Conservation (phyloP, 2,113 vertebrate species). For the Harpagus bidentatus region DNA sequence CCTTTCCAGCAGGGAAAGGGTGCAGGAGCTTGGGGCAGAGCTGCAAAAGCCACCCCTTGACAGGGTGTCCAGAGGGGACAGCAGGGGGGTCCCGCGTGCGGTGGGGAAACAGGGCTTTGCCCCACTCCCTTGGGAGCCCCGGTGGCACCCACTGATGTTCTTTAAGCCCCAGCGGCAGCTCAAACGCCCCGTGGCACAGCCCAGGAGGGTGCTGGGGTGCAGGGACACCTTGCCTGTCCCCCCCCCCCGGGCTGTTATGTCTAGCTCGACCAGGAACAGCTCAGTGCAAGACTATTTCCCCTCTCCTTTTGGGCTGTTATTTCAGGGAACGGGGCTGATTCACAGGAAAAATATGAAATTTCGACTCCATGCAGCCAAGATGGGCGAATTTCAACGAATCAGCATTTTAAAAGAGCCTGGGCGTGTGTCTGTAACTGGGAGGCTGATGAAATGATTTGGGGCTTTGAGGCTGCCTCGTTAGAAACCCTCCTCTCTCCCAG, state of each 20-base stretch:
- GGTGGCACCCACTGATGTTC: neutral
- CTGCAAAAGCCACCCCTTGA: neutral
- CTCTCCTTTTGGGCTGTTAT: conserved; percentile 33
- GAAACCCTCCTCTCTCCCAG: conserved; percentile 1
- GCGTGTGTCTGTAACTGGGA: conserved; percentile 59
- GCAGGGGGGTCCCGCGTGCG: fast-evolving
- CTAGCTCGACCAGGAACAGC: neutral
- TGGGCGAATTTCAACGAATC: conserved; percentile 61
- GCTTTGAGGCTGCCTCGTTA: conserved; percentile 38
- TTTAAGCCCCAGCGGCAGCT: neutral
- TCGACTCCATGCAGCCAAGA: conserved; percentile 32
- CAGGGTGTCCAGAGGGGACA: neutral
- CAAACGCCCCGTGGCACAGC: neutral
- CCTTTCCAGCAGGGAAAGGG: neutral
- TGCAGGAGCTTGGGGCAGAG: neutral
- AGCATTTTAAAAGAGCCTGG: conserved; percentile 65
- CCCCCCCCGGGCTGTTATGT: neutral
- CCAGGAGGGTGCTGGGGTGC: neutral
- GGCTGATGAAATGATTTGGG: conserved; percentile 64
- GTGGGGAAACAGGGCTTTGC: neutral
- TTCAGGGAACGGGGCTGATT: conserved; percentile 58
- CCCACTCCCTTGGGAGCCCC: neutral
- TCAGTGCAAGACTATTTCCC: conserved; percentile 32
- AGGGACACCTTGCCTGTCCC: neutral
- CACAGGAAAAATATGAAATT: conserved; percentile 67